A percentile compares a stretch with the other conserved stretches of the same genome.
Evolutionary conservation across 2,113 vertebrate species (phyloP).

Genomic region (Erythrocercus mccallii): DNA sequence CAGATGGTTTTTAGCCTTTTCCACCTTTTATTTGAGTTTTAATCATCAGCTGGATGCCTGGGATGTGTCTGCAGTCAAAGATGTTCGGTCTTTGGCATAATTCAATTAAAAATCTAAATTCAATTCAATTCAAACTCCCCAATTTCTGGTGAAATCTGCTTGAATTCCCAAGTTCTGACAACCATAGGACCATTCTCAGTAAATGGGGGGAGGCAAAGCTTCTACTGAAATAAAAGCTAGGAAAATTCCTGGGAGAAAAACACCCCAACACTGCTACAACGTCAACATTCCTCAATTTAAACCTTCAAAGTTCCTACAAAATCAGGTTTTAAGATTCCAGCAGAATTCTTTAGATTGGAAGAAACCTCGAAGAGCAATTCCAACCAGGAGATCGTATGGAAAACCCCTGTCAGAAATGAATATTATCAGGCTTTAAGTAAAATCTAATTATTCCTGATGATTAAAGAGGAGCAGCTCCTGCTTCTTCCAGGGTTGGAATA

Average conservation of each 20-base stretch:
- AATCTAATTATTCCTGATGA: neutral
- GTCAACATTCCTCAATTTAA: neutral
- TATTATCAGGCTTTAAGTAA: neutral
- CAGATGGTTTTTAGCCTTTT: neutral
- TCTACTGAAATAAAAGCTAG: neutral
- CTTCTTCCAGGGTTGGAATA: neutral
- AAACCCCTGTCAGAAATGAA: neutral
- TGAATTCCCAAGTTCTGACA: neutral
- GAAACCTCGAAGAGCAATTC: neutral
- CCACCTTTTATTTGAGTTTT: neutral
- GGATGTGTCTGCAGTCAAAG: neutral
- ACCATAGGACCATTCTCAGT: neutral
- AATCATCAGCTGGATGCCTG: neutral
- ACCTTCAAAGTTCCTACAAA: neutral
- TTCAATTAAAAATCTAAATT: neutral
- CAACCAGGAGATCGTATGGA: neutral
- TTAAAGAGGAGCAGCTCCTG: neutral
- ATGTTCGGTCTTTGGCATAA: fast-evolving
- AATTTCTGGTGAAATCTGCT: neutral
- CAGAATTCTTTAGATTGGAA: neutral
- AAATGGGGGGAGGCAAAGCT: neutral
- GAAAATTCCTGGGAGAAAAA: neutral
- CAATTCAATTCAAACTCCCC: fast-evolving
- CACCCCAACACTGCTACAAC: neutral
- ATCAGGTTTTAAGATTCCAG: neutral